Conservation (phyloP, 2,113 vertebrate species). For the Tragelaphus strepsiceros region DNA sequence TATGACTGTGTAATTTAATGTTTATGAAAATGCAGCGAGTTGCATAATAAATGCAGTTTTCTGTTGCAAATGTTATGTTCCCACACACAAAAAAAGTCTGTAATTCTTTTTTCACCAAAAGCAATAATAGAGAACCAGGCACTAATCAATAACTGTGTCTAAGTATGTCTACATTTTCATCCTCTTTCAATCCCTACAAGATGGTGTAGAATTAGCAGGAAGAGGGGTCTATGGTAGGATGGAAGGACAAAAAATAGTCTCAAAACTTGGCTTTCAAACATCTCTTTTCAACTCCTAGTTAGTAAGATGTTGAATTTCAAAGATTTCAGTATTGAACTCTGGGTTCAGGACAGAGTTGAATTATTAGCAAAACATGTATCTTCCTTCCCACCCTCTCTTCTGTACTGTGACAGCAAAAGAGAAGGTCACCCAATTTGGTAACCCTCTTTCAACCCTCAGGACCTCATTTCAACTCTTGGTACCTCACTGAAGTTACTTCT, state of each 20-base stretch:
- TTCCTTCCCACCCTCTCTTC: neutral
- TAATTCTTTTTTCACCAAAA: neutral
- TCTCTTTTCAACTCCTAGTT: neutral
- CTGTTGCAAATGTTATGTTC: conserved; percentile 31
- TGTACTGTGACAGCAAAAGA: neutral
- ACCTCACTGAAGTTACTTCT: neutral
- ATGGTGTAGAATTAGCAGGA: neutral
- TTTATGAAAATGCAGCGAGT: conserved; percentile 5
- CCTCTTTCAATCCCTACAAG: conserved; percentile 14
- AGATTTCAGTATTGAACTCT: conserved; percentile 23
- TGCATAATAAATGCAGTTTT: neutral
- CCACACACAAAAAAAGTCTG: neutral
- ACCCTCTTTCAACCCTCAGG: neutral
- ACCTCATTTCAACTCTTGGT: neutral
- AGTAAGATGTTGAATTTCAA: neutral
- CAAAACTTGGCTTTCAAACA: neutral
- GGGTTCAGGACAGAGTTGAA: neutral
- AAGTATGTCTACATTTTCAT: neutral
- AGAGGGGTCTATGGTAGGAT: neutral
- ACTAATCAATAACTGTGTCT: neutral
- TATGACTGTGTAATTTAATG: neutral
- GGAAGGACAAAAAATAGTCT: conserved; percentile 1
- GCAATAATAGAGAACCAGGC: neutral
- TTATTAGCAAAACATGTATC: neutral
- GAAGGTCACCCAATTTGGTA: neutral